These are phyloP conservation scores for Lepidocyrtinus sp. DNA, from an alignment of 2,888 invertebrate genomes.

Conservation along the genomic window DNA sequence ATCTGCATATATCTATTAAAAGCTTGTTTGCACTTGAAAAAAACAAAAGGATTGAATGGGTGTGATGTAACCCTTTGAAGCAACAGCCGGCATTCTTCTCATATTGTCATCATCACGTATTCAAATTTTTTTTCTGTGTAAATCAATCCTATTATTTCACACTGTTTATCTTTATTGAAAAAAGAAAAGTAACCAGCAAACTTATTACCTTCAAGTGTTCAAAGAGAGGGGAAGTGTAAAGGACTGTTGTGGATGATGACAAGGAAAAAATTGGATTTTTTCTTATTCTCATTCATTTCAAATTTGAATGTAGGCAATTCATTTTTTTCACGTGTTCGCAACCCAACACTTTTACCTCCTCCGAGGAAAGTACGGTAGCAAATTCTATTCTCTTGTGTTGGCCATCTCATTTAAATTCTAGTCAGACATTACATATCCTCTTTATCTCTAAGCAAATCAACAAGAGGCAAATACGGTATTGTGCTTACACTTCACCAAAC, in stretches of 20 bases:
- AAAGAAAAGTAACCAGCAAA: background rate
- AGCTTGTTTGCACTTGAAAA: constrained; percentile 53
- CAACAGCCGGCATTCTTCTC: too few relatives aligned
- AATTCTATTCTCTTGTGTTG: constrained; percentile 3
- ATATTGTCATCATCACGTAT: too few relatives aligned
- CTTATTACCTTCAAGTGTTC: background rate
- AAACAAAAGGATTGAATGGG: constrained; percentile 9
- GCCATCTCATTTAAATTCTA: constrained; percentile 48
- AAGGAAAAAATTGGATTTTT: constrained; percentile 54
- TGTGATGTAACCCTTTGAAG: too few relatives aligned
- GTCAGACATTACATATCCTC: constrained; percentile 43
- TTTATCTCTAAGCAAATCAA: constrained; percentile 56
- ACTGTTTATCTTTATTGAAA: too few relatives aligned
- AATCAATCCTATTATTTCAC: constrained; percentile 38
- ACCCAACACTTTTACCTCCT: background rate
- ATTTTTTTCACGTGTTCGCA: constrained; percentile 25
- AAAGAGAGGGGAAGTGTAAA: constrained; percentile 38
- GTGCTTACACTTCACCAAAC: background rate
- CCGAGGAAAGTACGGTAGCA: background rate
- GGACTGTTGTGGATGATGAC: constrained; percentile 30
- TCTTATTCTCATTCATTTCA: constrained; percentile 39
- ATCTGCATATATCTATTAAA: constrained; percentile 59
- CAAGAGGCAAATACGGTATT: constrained; percentile 26
- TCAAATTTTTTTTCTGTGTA: too few relatives aligned
- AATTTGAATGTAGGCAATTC: constrained; percentile 41